phyloP scores from a whole-genome alignment of 1,140 invertebrate genomes.

The Linepithema humile region DNA sequence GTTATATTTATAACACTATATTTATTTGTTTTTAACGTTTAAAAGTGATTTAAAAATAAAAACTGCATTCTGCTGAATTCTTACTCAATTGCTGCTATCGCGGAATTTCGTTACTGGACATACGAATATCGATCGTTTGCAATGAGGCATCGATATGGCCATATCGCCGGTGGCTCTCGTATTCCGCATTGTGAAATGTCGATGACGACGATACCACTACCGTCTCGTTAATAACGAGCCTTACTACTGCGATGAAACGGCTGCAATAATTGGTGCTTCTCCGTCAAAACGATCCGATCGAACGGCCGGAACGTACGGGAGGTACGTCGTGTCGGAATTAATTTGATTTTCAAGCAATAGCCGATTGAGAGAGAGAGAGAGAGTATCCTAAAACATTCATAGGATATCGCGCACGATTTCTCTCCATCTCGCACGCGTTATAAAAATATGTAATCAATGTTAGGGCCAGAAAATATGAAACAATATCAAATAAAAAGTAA shows the following conservation, averaged over 20 bases:
- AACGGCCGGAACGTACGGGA: background rate
- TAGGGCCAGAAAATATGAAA: background rate
- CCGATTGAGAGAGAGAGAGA: no score
- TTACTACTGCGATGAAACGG: constrained; percentile 9
- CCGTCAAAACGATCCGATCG: constrained; percentile 6
- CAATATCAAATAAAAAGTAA: background rate
- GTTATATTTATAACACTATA: no score
- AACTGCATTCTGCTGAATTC: no score
- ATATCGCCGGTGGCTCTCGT: background rate
- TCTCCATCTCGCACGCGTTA: constrained; percentile 2
- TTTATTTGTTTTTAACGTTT: no score
- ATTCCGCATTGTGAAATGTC: background rate
- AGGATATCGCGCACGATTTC: background rate
- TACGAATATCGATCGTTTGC: background rate
- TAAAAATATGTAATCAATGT: background rate
- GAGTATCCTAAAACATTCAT: background rate
- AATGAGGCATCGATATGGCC: background rate
- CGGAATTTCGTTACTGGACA: no score
- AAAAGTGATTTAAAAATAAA: no score
- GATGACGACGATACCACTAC: background rate
- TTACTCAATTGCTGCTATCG: no score
- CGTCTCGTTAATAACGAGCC: constrained; percentile 25
- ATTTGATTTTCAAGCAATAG: constrained; percentile 18
- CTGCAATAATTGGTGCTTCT: constrained; percentile 35
- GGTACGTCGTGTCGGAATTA: background rate